Base-by-base conservation (phyloP, 2,797 vertebrate genomes). In the Oreochromis mossambicus region DNA sequence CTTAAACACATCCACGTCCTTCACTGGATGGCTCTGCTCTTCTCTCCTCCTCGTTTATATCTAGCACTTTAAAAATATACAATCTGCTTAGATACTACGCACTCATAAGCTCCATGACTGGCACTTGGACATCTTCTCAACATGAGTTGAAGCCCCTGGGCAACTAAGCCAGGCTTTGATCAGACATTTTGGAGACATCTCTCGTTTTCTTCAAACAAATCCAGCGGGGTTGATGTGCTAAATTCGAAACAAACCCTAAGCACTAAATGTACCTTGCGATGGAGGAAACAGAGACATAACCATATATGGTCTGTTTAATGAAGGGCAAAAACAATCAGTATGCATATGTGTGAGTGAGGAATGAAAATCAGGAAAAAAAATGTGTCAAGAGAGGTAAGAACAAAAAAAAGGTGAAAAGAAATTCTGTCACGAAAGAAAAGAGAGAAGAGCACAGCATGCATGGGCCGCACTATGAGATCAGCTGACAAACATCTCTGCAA, bases 161-260 rank as follows among this genome's bases (percentile, higher is more conserved):
- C 92, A 91, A 90, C 81, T 88, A 90, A 94, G 86, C 87, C 82
- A 58, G 56, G 86, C 92, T 95, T 95, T 95, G 93, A 95, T 95
- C 93, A 93, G 90, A 92, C 91, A 88, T 94, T 95, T 94, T 93
- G 84, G 91, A 94, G 90, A 91, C 91, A 90, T 92, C 87, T 89
- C 83, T 93, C 79, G 52, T 93, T 92, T 94, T 92, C 94, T 94
- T 94, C 92, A 92, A 92, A 94, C 90, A 94, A 94, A 94, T 93
- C 92, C 92, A 90, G 76, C 66, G 93, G 92, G 94, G 87, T 81
- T 83, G 91, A 86, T 91, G 92, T 90, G 91, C 94, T 93, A 92
- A 92, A 91, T 92, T 92, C 17, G 78, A 91, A 85, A 92, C 87
- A 91, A 92, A 93, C 85, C 91, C 86, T 93, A 91, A 94, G 92